Conservation (phyloP, 2,113 vertebrate genomes). For the Paradoxurus hermaphroditus region DNA sequence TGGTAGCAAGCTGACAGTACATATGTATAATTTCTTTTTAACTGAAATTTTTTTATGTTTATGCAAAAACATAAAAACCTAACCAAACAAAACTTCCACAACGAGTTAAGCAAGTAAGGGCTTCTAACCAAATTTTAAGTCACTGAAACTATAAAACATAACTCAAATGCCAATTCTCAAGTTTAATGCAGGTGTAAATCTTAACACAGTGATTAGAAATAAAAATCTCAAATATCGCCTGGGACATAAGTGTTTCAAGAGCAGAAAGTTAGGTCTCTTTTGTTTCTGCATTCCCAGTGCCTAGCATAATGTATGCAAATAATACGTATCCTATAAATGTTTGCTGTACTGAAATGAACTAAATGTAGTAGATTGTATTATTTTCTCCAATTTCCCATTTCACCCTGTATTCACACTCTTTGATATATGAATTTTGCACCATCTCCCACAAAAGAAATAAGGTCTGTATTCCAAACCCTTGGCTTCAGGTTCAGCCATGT, state of each 20-base stretch:
- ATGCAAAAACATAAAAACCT: not conserved
- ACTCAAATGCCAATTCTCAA: not conserved
- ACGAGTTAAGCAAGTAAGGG: not conserved
- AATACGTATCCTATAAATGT: not conserved
- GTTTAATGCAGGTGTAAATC: not conserved
- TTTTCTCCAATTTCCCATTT: not conserved
- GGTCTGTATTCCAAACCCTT: not conserved
- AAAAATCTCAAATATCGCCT: not conserved
- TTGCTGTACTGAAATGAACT: not conserved
- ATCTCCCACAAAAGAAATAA: not conserved
- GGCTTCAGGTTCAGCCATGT: not conserved
- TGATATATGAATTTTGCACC: not conserved
- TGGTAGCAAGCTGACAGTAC: not conserved
- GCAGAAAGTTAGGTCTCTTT: not conserved
- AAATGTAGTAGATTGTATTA: not conserved
- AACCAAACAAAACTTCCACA: not conserved
- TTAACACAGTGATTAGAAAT: not conserved
- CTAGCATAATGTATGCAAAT: not conserved
- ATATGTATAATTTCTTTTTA: not conserved
- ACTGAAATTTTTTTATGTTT: not conserved
- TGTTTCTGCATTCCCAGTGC: not conserved
- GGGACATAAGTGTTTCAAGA: not conserved
- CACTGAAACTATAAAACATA: not conserved
- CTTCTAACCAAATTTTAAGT: constrained; percentile 21
- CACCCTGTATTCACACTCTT: not conserved